Evolutionary conservation across 1,140 invertebrate species (phyloP), one percentile per base, ranked within the genome.

Genomic region (Drosophila sp.): DNA sequence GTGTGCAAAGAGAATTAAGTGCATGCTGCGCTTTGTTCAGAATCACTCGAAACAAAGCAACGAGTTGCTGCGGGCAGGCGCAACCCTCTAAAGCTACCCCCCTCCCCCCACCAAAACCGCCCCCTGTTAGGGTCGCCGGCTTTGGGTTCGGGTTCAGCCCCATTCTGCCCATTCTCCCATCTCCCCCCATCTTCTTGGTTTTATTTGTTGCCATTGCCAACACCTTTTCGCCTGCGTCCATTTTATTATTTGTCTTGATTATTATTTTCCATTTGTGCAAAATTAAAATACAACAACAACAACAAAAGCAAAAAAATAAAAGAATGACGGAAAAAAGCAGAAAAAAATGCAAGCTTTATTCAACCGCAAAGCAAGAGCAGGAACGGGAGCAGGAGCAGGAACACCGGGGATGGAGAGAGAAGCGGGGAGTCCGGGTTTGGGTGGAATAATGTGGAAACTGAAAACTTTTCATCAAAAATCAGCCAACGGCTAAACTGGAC

Each of bases 171-270:
- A n/a, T 25, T 50, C 23, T 27, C 23, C 8, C 25, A 2, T 8
- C 50, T 17, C n/a, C 3, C 8, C 8, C 66, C 74, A 66, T 85
- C 73, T 65, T 50, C 75, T 50, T 50, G 44, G 23, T 56, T 65
- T 65, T 56, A 65, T 56, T 65, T 65, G 63, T 65, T 65, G 50
- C 76, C 60, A 69, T 65, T 80, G 78, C 68, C 86, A 71, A 85
- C 84, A 89, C 87, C 87, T 90, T 90, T 84, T 86, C 77, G 87
- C 87, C 87, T 87, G 87, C 77, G 87, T 90, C 87, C 87, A 90
- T 90, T 90, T 86, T 90, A 90, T 89, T 89, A 89, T 89, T 89
- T 89, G 84, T 82, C 85, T 89, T 90, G 87, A 90, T 90, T 90
- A 90, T 90, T 90, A 90, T 90, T 90, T 90, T 90, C 87, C 87